Conservation (phyloP, 2,797 vertebrate genomes). For the Discoglossus pictus region DNA sequence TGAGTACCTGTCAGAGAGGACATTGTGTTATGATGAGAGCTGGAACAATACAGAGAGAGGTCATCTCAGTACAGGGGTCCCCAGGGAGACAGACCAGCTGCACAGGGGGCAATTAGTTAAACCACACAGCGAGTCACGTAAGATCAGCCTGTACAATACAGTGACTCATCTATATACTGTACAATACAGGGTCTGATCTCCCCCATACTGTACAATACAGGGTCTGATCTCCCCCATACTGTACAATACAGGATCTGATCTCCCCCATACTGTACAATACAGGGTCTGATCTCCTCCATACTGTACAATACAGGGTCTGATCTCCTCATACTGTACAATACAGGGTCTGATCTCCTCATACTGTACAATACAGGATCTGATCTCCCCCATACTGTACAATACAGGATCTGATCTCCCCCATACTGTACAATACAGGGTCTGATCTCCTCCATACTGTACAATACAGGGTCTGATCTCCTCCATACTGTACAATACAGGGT, state of each 20-base stretch:
- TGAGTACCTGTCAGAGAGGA: slow-evolving; percentile 41
- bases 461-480: too few relatives aligned
- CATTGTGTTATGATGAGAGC: slow-evolving; percentile 34
- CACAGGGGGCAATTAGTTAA: slow-evolving; percentile 32
- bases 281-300: too few relatives aligned
- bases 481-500: neutral
- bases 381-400: too few relatives aligned
- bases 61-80: slow-evolving; percentile 39
- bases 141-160: slow-evolving; percentile 7
- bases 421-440: too few relatives aligned
- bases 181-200: neutral
- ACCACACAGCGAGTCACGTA: neutral
- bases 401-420: too few relatives aligned
- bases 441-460: neutral
- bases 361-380: slow-evolving; percentile 1
- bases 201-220: neutral
- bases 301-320: neutral
- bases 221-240: too few relatives aligned
- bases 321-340: neutral
- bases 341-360: too few relatives aligned
- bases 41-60: slow-evolving; percentile 41
- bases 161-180: too few relatives aligned
- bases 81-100: slow-evolving; percentile 36
- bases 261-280: too few relatives aligned
- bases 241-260: neutral